These are phyloP conservation scores for Pogonocherus hispidulus DNA, from an alignment of 2,888 invertebrate species.

Conservation along the genomic window DNA sequence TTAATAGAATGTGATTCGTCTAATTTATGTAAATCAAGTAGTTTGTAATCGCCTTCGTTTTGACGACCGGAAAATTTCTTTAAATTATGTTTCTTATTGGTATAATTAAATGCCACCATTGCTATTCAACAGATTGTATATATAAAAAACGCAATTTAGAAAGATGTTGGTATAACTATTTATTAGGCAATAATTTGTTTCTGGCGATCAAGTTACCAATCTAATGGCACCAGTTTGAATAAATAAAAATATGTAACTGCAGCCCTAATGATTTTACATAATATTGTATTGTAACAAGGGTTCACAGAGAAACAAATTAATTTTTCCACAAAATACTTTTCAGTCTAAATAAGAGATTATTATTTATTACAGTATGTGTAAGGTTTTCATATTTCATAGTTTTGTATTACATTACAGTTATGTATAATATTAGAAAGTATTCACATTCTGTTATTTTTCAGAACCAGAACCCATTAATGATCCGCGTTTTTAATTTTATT, in stretches of 20 bases:
- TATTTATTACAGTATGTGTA: too few relatives aligned
- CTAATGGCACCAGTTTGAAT: background rate
- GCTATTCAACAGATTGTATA: background rate
- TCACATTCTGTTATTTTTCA: too few relatives aligned
- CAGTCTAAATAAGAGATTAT: too few relatives aligned
- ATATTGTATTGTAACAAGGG: too few relatives aligned
- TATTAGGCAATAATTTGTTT: background rate
- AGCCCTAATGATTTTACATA: too few relatives aligned
- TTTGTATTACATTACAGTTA: too few relatives aligned
- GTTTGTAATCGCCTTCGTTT: slow-evolving; percentile 7
- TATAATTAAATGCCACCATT: background rate
- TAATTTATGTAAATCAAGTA: slow-evolving; percentile 11
- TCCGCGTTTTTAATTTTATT: too few relatives aligned
- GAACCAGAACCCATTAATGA: too few relatives aligned
- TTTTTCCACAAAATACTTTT: too few relatives aligned
- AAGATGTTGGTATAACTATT: background rate
- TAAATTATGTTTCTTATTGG: slow-evolving; percentile 2
- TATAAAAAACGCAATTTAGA: background rate
- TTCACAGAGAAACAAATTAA: too few relatives aligned
- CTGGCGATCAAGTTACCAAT: background rate
- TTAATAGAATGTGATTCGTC: background rate
- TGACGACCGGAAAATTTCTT: slow-evolving; percentile 7
- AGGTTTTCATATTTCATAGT: too few relatives aligned
- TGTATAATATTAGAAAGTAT: too few relatives aligned
- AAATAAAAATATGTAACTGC: background rate